These are phyloP conservation scores for Agrochola circellaris DNA, from an alignment of 2,888 invertebrate genomes.

Conservation along the genomic window DNA sequence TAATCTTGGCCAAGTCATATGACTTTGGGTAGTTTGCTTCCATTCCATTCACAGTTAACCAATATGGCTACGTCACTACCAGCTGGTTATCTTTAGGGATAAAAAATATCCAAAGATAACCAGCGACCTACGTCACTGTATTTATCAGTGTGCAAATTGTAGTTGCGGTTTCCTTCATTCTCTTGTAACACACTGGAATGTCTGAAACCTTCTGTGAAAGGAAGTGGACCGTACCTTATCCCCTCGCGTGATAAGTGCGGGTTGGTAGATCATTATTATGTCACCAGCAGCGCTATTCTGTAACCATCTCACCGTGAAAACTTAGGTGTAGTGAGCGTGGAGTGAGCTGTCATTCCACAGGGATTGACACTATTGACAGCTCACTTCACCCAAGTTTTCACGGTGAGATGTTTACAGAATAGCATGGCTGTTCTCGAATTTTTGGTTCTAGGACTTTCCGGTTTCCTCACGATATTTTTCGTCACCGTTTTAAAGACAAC, in stretches of 20 bases:
- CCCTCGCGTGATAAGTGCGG: too few species aligned
- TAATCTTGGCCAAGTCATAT: too few species aligned
- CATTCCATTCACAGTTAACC: not conserved
- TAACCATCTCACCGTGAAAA: too few species aligned
- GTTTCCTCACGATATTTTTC: not conserved
- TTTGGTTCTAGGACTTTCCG: not conserved
- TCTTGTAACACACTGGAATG: not conserved
- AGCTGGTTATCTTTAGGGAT: slow-evolving; percentile 1
- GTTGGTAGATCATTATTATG: too few species aligned
- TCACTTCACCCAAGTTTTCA: too few species aligned
- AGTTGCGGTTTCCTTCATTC: not conserved
- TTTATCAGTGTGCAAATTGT: slow-evolving; percentile 3
- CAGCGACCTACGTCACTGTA: slow-evolving; percentile 3
- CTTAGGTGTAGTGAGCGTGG: too few species aligned
- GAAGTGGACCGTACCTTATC: not conserved
- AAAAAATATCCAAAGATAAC: slow-evolving; percentile 8
- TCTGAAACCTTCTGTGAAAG: not conserved
- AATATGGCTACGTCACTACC: not conserved
- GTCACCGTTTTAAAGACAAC: not conserved
- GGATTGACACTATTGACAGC: too few species aligned
- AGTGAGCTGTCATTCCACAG: too few species aligned
- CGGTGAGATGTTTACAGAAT: too few species aligned
- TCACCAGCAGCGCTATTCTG: too few species aligned
- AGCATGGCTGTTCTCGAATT: not conserved
- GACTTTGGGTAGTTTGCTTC: not conserved